Conservation (phyloP, 2,797 vertebrate species). For the Champsocephalus gunnari region DNA sequence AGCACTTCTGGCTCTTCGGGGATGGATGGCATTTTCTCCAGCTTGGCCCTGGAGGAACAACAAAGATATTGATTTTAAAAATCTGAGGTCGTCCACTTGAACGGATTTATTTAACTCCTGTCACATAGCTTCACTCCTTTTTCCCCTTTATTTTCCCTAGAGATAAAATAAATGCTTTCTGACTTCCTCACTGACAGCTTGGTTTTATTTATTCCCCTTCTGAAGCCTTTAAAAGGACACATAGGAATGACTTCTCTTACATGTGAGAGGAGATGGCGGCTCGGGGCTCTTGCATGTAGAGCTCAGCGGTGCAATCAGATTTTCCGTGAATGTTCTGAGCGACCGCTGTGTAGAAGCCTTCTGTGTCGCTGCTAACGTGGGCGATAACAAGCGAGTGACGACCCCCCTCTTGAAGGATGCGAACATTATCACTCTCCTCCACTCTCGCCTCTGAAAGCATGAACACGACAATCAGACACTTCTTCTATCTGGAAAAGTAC, state of each 20-base stretch:
- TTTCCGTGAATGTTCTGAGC: slow-evolving; percentile 88
- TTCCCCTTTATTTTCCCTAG: slow-evolving; percentile 7
- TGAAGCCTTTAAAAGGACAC: neutral
- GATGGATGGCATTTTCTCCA: slow-evolving; percentile 99
- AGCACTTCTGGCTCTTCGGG: slow-evolving; percentile 93
- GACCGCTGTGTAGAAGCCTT: slow-evolving; percentile 89
- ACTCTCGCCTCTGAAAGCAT: slow-evolving; percentile 82
- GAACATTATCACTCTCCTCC: slow-evolving; percentile 88
- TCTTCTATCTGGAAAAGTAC: neutral
- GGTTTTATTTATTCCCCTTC: neutral
- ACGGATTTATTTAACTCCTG: neutral
- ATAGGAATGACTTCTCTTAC: slow-evolving; percentile 77
- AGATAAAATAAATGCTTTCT: slow-evolving; percentile 1
- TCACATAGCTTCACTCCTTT: neutral
- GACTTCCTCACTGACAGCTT: slow-evolving; percentile 1
- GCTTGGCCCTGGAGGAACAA: slow-evolving; percentile 85
- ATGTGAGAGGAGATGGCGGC: slow-evolving; percentile 90
- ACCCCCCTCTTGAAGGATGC: slow-evolving; percentile 86
- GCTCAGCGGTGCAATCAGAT: slow-evolving; percentile 90
- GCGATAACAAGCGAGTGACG: slow-evolving; percentile 90
- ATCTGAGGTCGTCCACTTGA: neutral
- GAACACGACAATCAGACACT: neutral
- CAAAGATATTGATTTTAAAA: neutral
- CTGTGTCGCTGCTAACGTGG: slow-evolving; percentile 87
- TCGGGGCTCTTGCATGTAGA: slow-evolving; percentile 92